Evolutionary conservation across 2,888 invertebrate genomes (phyloP), one percentile per base, ranked within the genome.

Genomic region (Mimachlamys varia): DNA sequence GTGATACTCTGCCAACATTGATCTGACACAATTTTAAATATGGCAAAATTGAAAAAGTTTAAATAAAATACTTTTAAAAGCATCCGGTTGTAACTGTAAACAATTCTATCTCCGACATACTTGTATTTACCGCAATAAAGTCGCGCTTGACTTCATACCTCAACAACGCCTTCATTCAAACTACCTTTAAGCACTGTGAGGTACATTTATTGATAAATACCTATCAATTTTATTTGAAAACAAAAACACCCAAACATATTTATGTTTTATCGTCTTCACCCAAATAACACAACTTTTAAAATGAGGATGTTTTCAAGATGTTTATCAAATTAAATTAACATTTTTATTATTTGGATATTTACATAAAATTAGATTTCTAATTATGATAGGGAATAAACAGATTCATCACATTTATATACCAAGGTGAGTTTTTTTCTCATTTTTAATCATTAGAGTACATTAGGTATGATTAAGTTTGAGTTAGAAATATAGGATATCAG

Each of bases 301-400:
- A 33, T 15, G 13, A 33, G 27, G 7, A 19, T 76, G 33, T 76
- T 76, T 76, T 33, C 7, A 76, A 22, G 17, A 33, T 76, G 13
- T 76, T 76, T 62, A 76, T 22, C 76, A 27, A 76, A 76, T 76
- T 33, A 76, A 76, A 76, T 76, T 33, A 76, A 76, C 76, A 76
- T 76, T 76, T 76, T 33, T 76, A 33, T 33, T 76, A 76, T 76
- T 33, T 33, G 17, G 33, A 76, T 76, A 76, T 76, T 33, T 33
- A 33, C 76, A 33, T 76, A 33, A 22, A 76, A 27, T 27, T 4
- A 76, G 76, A 76, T 76, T 76, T 27, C 10, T 76, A 12, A 13
- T 33, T 76, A 76, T 76, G 76, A 76, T 76, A 27, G 1, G 76
- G 33, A 15, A 7, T 33, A 62, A 62, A 27, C 27, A 33, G 27